A percentile compares a stretch with the other conserved stretches of the same genome.
Conservation (phyloP, 2,888 invertebrate genomes). For the Apotomis turbidana region DNA sequence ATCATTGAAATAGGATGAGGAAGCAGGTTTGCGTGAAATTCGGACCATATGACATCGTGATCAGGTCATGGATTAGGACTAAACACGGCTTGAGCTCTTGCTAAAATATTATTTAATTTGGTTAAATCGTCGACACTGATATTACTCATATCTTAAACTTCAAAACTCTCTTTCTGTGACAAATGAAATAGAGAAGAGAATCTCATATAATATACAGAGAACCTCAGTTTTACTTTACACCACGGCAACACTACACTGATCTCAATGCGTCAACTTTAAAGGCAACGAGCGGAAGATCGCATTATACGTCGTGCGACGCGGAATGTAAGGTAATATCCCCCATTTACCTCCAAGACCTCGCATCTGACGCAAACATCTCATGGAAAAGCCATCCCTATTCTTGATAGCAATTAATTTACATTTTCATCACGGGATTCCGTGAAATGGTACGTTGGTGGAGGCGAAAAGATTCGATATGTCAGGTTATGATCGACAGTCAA, state of each 20-base stretch:
- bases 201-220: neutral
- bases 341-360: neutral
- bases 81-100: no score
- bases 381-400: neutral
- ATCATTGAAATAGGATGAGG: no score
- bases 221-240: neutral
- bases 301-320: slow-evolving; percentile 43
- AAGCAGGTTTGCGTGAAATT: no score
- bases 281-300: slow-evolving; percentile 66
- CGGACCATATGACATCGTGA: no score
- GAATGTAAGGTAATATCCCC: slow-evolving; percentile 34
- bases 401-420: neutral
- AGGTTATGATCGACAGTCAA: slow-evolving; percentile 38
- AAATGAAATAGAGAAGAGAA: no score
- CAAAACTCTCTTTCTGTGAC: no score
- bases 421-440: neutral
- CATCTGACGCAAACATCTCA: neutral
- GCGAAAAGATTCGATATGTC: slow-evolving; percentile 19
- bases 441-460: neutral
- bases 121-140: no score
- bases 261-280: slow-evolving; percentile 53
- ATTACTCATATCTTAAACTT: no score
- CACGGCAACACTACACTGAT: slow-evolving; percentile 15
- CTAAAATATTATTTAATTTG: no score
- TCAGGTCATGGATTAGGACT: no score